phyloP scores from a whole-genome alignment of 2,797 vertebrate genomes.

The Lepus oiostolus region DNA sequence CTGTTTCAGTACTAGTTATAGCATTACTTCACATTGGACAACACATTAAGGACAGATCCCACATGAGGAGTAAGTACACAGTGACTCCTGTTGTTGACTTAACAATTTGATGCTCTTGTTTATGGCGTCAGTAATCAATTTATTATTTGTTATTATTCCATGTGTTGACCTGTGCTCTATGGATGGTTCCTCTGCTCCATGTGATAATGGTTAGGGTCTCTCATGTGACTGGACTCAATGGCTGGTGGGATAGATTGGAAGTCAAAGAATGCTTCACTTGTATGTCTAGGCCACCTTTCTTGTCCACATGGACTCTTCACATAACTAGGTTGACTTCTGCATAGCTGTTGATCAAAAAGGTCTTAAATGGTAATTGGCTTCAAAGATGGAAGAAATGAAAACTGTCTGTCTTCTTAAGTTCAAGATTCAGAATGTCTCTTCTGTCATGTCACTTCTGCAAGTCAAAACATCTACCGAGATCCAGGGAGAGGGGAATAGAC shows the following conservation, averaged over 20 bases:
- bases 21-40: too few relatives aligned
- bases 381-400: neutral
- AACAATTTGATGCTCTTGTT: too few relatives aligned
- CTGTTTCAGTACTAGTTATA: too few relatives aligned
- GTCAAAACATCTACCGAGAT: neutral
- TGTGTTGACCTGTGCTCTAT: neutral
- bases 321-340: neutral
- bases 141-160: slow-evolving; percentile 38
- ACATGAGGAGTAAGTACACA: too few relatives aligned
- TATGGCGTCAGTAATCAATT: neutral
- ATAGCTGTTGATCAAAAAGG: neutral
- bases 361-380: neutral
- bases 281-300: neutral
- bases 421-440: neutral
- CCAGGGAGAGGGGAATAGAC: neutral
- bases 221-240: neutral
- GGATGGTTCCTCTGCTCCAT: neutral
- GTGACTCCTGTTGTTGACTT: too few relatives aligned
- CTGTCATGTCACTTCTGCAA: neutral
- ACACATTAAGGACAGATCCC: too few relatives aligned
- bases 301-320: neutral
- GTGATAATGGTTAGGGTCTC: neutral
- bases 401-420: neutral
- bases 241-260: neutral
- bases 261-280: neutral